These are phyloP conservation scores for Agapornis roseicollis DNA, from an alignment of 2,113 vertebrate species.

Conservation along the genomic window DNA sequence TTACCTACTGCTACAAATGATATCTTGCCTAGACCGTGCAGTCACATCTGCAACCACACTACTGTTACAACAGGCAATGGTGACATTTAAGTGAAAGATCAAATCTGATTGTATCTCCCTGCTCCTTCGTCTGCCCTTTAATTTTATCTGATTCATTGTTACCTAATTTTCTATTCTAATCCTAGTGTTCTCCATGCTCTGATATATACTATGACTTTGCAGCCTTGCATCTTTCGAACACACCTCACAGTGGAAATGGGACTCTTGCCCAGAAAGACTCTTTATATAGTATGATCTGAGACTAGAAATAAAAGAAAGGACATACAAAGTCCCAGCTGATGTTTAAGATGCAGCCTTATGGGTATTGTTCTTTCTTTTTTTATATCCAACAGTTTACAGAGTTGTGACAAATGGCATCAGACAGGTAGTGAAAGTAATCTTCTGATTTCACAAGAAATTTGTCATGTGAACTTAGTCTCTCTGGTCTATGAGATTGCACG, in stretches of 20 bases:
- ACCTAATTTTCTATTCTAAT: background rate
- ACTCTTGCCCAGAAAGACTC: background rate
- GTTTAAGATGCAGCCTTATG: background rate
- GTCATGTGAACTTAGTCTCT: background rate
- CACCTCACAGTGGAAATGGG: background rate
- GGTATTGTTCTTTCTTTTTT: background rate
- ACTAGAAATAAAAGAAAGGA: background rate
- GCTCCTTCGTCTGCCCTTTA: background rate
- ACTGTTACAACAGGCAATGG: background rate
- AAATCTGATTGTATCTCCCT: background rate
- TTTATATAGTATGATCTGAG: background rate
- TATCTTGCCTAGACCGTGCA: background rate
- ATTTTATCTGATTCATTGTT: background rate
- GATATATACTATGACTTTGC: background rate
- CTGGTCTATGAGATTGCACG: background rate
- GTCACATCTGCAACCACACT: background rate
- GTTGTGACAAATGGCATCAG: background rate
- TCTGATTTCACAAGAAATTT: background rate
- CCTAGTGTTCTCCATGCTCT: background rate
- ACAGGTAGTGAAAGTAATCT: background rate
- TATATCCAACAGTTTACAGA: background rate
- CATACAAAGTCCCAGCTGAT: background rate
- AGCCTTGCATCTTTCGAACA: background rate
- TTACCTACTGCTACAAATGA: background rate
- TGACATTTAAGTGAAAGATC: background rate